Conservation (phyloP, 2,797 vertebrate species). For the Paedocypris micromegethes region DNA sequence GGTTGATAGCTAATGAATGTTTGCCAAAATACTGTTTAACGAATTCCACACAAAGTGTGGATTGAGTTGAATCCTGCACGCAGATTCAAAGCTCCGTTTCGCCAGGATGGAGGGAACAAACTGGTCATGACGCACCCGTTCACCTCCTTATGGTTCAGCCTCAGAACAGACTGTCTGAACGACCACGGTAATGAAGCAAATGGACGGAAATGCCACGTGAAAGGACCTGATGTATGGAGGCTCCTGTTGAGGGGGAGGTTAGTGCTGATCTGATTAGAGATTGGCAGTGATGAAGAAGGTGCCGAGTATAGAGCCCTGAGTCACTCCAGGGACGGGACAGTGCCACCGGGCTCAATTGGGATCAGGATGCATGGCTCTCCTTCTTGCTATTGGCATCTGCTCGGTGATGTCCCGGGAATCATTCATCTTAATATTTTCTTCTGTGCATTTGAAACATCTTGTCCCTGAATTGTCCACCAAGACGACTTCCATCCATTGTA, state of each 20-base stretch:
- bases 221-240: slow-evolving; percentile 88
- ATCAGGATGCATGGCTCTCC: slow-evolving; percentile 49
- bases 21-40: not conserved
- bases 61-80: too few relatives aligned
- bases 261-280: slow-evolving; percentile 90
- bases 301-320: slow-evolving; percentile 66
- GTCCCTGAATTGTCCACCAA: slow-evolving; percentile 48
- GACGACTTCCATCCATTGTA: slow-evolving; percentile 48
- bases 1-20: not conserved
- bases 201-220: slow-evolving; percentile 90
- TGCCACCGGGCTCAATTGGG: slow-evolving; percentile 58
- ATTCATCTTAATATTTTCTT: slow-evolving; percentile 56
- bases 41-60: not conserved
- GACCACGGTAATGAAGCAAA: slow-evolving; percentile 82
- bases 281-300: slow-evolving; percentile 82
- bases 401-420: slow-evolving; percentile 38
- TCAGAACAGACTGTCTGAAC: slow-evolving; percentile 82
- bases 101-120: not conserved
- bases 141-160: slow-evolving; percentile 71
- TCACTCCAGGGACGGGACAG: slow-evolving; percentile 57
- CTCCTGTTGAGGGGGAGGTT: slow-evolving; percentile 79
- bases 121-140: slow-evolving; percentile 73
- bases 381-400: slow-evolving; percentile 56
- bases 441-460: slow-evolving; percentile 41
- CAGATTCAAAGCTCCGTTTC: too few relatives aligned